Conservation (phyloP, 2,113 vertebrate species). For the Synodontis membranacea region DNA sequence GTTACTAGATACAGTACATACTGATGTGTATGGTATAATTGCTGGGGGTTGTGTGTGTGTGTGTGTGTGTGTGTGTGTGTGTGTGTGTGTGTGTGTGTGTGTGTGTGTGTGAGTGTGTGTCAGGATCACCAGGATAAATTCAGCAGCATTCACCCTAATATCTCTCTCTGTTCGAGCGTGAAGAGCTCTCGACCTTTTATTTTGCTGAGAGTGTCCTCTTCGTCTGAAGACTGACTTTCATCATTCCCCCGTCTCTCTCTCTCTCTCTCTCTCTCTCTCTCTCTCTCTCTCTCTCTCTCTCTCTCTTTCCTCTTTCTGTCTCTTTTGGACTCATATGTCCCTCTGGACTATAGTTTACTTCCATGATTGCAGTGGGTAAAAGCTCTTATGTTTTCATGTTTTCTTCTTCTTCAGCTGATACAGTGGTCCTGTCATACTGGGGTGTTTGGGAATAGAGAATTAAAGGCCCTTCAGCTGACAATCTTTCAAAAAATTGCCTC, state of each 20-base stretch:
- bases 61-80: background rate
- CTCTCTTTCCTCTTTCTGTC: background rate
- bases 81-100: conserved; percentile 10
- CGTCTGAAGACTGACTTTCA: conserved; percentile 11
- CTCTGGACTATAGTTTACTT: conserved; percentile 22
- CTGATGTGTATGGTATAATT: background rate
- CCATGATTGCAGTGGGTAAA: conserved; percentile 37
- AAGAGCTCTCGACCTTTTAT: conserved; percentile 51
- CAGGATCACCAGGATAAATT: conserved; percentile 9
- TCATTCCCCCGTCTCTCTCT: background rate
- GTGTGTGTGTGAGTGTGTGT: background rate
- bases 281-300: conserved; percentile 6
- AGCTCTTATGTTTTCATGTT: conserved; percentile 42
- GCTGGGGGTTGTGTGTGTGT: background rate
- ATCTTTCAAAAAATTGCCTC: conserved; percentile 4
- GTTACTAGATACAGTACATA: background rate
- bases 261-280: conserved; percentile 15
- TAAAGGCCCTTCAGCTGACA: conserved; percentile 28
- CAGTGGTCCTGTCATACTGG: background rate
- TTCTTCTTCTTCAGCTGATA: conserved; percentile 34
- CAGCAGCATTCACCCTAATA: conserved; percentile 39
- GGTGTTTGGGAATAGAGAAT: conserved; percentile 29
- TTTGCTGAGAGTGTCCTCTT: conserved; percentile 29
- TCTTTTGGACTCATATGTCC: background rate
- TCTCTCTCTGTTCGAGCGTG: conserved; percentile 32